These are phyloP conservation scores for Drosophila kanekoi DNA, from an alignment of 2,888 invertebrate species.

Conservation along the genomic window DNA sequence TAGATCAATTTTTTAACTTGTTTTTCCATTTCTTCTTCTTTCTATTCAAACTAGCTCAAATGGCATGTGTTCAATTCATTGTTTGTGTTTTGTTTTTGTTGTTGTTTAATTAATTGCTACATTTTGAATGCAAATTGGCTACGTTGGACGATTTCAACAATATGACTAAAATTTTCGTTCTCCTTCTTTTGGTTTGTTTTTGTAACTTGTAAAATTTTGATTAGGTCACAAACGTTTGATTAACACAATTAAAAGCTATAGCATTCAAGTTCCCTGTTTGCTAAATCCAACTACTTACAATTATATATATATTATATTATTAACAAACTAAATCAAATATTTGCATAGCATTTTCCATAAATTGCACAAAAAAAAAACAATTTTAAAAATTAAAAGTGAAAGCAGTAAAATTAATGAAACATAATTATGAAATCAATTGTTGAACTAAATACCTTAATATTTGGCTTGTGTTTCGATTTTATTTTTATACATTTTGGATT, in stretches of 20 bases:
- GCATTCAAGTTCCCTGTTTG: conserved; percentile 23
- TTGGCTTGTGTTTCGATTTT: conserved; percentile 61
- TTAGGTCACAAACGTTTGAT: conserved; percentile 8
- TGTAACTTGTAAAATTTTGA: conserved; percentile 5
- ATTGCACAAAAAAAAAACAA: conserved; percentile 39
- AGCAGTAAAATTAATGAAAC: neutral
- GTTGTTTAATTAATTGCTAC: conserved; percentile 27
- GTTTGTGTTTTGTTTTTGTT: conserved; percentile 8
- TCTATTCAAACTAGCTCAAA: conserved; percentile 25
- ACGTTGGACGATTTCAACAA: conserved; percentile 50
- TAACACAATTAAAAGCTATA: conserved; percentile 17
- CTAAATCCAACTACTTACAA: conserved; percentile 33
- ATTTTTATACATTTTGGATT: conserved; percentile 20
- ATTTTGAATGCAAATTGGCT: conserved; percentile 58
- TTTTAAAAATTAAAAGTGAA: no score
- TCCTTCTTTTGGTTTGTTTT: neutral
- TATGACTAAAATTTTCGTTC: conserved; percentile 32
- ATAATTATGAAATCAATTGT: conserved; percentile 20
- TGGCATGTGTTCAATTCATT: conserved; percentile 34
- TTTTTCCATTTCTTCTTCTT: neutral
- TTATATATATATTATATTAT: no score
- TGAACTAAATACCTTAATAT: conserved; percentile 49
- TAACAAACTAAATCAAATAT: conserved; percentile 19
- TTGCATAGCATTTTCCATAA: conserved; percentile 36
- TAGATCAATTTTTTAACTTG: conserved; percentile 1